Evolutionary conservation across 2,888 invertebrate species (phyloP).

Genomic region (Pilophorus perplexus): DNA sequence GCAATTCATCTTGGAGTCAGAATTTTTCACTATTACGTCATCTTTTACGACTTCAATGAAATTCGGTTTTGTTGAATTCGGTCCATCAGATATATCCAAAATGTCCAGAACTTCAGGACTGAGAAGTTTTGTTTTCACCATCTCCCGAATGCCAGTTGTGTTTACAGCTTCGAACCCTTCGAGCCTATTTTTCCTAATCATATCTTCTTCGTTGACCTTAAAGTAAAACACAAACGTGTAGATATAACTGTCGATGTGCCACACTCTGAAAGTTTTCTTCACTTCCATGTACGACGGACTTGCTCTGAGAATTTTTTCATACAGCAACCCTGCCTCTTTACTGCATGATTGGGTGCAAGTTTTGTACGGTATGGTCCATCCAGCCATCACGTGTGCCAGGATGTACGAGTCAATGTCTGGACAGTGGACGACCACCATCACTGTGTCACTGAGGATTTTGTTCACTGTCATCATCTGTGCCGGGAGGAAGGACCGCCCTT

Average conservation of each 20-base stretch:
- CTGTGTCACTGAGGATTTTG: not conserved
- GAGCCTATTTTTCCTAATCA: too few relatives aligned
- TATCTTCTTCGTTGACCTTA: too few relatives aligned
- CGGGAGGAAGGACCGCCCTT: too few relatives aligned
- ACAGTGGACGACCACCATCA: not conserved
- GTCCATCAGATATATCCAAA: too few relatives aligned
- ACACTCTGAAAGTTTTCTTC: not conserved
- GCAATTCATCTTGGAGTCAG: not conserved
- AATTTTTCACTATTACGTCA: not conserved
- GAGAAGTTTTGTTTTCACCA: not conserved
- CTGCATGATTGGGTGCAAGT: not conserved
- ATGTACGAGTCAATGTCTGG: not conserved
- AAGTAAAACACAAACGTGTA: too few relatives aligned
- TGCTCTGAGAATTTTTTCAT: not conserved
- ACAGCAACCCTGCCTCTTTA: not conserved
- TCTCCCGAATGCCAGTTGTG: not conserved
- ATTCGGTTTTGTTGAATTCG: too few relatives aligned
- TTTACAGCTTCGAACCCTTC: too few relatives aligned
- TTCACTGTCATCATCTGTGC: constrained; percentile 4
- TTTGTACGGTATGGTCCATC: not conserved
- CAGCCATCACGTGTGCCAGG: not conserved
- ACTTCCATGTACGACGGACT: not conserved
- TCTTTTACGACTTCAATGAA: not conserved
- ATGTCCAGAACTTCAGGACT: not conserved
- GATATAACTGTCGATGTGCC: too few relatives aligned